These are phyloP conservation scores for Drosophila quasianomalipes DNA, from an alignment of 2,888 invertebrate species.

Conservation along the genomic window DNA sequence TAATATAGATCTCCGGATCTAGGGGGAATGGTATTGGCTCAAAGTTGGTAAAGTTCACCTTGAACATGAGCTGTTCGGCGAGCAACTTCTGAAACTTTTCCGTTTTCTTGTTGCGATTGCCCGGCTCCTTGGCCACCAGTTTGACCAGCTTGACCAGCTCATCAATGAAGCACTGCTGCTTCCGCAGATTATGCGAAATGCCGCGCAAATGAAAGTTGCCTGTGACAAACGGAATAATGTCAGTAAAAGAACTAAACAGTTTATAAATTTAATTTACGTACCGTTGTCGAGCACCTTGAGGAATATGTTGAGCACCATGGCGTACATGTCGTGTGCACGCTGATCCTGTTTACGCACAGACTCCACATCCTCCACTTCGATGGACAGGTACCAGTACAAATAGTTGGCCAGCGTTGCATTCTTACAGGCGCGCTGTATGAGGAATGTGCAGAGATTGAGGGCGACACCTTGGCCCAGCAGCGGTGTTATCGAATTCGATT, in stretches of 20 bases:
- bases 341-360: constrained; percentile 90
- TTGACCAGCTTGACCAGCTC: constrained; percentile 95
- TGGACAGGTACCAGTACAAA: constrained; percentile 98
- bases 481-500: constrained; percentile 86
- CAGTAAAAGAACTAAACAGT: not conserved
- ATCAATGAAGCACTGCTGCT: constrained; percentile 96
- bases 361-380: constrained; percentile 97
- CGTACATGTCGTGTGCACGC: constrained; percentile 93
- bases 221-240: constrained; percentile 42
- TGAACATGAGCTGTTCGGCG: constrained; percentile 92
- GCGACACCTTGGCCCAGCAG: constrained; percentile 86
- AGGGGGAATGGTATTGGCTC: constrained; percentile 97
- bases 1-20: constrained; percentile 95
- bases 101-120: constrained; percentile 95
- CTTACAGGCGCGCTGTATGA: constrained; percentile 94
- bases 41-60: constrained; percentile 95
- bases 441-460: constrained; percentile 94
- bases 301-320: constrained; percentile 95
- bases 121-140: constrained; percentile 94
- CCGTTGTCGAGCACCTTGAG: constrained; percentile 90
- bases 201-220: constrained; percentile 90
- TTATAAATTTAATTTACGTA: constrained; percentile 47
- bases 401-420: constrained; percentile 97
- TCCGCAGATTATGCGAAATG: constrained; percentile 90
- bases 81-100: constrained; percentile 94